Conservation (phyloP, 2,888 invertebrate species). For the Doris montereyensis region DNA sequence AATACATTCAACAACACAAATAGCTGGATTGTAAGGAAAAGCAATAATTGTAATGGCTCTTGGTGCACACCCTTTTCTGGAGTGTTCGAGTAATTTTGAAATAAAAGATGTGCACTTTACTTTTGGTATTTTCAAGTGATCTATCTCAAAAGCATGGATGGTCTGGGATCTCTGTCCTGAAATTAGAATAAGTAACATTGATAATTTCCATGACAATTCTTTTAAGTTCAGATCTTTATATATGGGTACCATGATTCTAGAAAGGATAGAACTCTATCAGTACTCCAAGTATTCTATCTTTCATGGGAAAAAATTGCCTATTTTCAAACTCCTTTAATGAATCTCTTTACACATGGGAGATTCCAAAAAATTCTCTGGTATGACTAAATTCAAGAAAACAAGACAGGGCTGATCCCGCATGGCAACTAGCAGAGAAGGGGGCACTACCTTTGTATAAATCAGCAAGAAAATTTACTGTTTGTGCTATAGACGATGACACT, state of each 20-base stretch:
- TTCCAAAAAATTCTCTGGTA: background rate
- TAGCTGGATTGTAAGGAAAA: too few relatives aligned
- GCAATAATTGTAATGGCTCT: too few relatives aligned
- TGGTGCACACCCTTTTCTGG: too few relatives aligned
- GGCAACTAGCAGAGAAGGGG: background rate
- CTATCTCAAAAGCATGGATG: background rate
- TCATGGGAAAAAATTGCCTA: background rate
- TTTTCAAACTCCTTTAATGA: background rate
- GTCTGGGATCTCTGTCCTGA: background rate
- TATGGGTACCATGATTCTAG: background rate
- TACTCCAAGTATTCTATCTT: background rate
- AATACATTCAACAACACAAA: too few relatives aligned
- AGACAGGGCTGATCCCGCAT: constrained; percentile 2
- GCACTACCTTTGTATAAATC: background rate
- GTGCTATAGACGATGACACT: constrained; percentile 6
- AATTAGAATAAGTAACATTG: background rate
- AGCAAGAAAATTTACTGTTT: constrained; percentile 10
- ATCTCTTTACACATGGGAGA: background rate
- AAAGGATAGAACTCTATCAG: background rate
- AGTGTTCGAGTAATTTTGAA: too few relatives aligned
- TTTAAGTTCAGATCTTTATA: background rate
- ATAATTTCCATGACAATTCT: background rate
- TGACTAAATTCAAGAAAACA: background rate
- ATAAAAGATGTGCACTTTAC: background rate
- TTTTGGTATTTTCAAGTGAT: background rate